Percentiles rank a stretch among this genome's conserved stretches.
Conservation (phyloP, 2,797 vertebrate species). For the Enteromius fasciolatus region DNA sequence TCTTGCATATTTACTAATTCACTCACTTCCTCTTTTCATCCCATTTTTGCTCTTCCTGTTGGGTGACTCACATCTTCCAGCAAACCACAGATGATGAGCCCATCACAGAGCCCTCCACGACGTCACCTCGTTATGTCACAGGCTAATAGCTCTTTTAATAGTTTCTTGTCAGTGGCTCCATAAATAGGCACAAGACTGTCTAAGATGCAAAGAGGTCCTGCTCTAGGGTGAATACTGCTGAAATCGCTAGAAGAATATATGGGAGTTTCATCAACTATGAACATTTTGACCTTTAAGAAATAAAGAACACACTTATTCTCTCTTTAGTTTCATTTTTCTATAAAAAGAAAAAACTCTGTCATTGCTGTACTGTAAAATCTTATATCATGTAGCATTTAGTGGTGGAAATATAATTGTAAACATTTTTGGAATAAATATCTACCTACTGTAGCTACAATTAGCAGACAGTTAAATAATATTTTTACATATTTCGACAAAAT, state of each 20-base stretch:
- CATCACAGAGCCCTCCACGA: conserved; percentile 45
- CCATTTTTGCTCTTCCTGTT: conserved; percentile 38
- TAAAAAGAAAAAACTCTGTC: background rate
- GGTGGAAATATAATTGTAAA: background rate
- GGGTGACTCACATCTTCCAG: conserved; percentile 61
- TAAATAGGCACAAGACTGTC: conserved; percentile 33
- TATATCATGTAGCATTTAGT: background rate
- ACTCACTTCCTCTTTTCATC: conserved; percentile 21
- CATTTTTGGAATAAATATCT: background rate
- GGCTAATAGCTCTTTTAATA: conserved; percentile 50
- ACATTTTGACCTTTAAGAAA: background rate
- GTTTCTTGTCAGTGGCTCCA: conserved; percentile 38
- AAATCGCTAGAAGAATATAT: background rate
- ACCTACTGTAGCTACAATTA: too few species aligned
- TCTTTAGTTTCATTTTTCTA: background rate
- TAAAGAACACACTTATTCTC: background rate
- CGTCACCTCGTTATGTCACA: conserved; percentile 57
- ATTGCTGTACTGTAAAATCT: background rate
- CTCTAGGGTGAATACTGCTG: background rate
- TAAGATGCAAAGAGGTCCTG: conserved; percentile 1
- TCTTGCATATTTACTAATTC: conserved; percentile 26
- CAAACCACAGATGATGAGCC: conserved; percentile 57
- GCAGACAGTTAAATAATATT: background rate
- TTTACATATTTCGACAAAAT: background rate
- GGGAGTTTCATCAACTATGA: background rate